These are phyloP conservation scores for Cygnus buccinator DNA, from an alignment of 2,113 vertebrate genomes.

Conservation along the genomic window DNA sequence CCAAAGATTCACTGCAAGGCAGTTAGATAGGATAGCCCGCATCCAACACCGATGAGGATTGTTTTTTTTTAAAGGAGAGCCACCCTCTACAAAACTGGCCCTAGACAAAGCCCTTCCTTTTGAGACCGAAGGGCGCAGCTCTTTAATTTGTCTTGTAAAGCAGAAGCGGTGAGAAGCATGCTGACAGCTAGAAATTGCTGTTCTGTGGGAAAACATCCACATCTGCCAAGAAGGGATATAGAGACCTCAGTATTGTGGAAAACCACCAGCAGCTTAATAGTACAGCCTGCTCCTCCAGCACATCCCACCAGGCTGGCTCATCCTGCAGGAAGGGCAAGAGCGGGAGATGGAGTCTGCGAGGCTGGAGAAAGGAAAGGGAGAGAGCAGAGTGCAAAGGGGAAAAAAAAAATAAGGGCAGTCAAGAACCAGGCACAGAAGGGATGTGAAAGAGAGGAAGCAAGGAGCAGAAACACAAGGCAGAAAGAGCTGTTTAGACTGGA, in stretches of 20 bases:
- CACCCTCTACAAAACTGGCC: neutral
- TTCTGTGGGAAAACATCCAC: constrained; percentile 44
- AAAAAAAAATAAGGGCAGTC: neutral
- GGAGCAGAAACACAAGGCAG: neutral
- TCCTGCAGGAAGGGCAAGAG: neutral
- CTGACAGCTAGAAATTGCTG: constrained; percentile 46
- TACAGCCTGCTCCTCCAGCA: constrained; percentile 18
- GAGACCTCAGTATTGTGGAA: constrained; percentile 27
- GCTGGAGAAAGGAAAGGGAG: neutral
- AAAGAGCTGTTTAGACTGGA: neutral
- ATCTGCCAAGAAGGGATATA: constrained; percentile 9
- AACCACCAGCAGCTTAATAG: constrained; percentile 30
- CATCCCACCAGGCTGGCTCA: constrained; percentile 26
- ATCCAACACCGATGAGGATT: neutral
- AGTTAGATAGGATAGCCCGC: neutral
- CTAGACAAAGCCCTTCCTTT: neutral
- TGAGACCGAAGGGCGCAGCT: constrained; percentile 4
- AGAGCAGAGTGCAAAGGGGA: neutral
- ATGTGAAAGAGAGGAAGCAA: neutral
- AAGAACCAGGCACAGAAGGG: neutral
- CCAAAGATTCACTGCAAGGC: neutral
- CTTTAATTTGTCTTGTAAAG: constrained; percentile 58
- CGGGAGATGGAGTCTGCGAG: neutral
- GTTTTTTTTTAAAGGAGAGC: neutral
- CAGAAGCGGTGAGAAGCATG: constrained; percentile 19